These are phyloP conservation scores for Drosophila truncata DNA, from an alignment of 1,140 invertebrate genomes.

Conservation along the genomic window DNA sequence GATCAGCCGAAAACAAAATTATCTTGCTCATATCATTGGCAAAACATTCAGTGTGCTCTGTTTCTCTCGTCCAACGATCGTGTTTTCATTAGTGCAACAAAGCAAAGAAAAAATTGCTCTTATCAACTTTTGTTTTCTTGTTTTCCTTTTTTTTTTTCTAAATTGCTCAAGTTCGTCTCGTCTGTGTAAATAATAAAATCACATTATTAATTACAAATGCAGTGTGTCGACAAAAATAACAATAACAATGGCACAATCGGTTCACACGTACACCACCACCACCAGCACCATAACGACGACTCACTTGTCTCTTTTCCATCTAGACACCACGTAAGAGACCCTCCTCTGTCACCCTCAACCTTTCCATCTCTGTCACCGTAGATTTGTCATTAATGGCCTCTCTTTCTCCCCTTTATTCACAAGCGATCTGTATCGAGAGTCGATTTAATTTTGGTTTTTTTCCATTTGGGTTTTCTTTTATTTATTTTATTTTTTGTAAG, in stretches of 20 bases:
- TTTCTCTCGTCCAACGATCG: slow-evolving; percentile 1
- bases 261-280: slow-evolving; percentile 31
- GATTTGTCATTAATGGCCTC: slow-evolving; percentile 24
- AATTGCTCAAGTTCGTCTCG: slow-evolving; percentile 49
- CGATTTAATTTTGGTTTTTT: slow-evolving; percentile 16
- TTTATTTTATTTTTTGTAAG: background rate
- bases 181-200: slow-evolving; percentile 39
- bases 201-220: slow-evolving; percentile 56
- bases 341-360: slow-evolving; percentile 11
- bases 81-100: slow-evolving; percentile 32
- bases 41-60: slow-evolving; percentile 23
- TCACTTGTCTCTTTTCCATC: slow-evolving; percentile 21
- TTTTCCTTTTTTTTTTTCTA: slow-evolving; percentile 45
- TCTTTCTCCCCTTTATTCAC: background rate
- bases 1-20: slow-evolving; percentile 20
- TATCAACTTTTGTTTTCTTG: slow-evolving; percentile 21
- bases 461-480: background rate
- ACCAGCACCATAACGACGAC: background rate
- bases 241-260: slow-evolving; percentile 39
- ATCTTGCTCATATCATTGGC: slow-evolving; percentile 5
- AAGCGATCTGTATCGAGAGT: slow-evolving; percentile 10
- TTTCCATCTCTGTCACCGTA: slow-evolving; percentile 12
- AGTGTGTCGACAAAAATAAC: slow-evolving; percentile 37
- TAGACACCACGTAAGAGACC: slow-evolving; percentile 15
- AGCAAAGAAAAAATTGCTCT: slow-evolving; percentile 9